These are phyloP conservation scores for Tetramorium bicarinatum DNA, from an alignment of 2,888 invertebrate genomes.

Conservation along the genomic window DNA sequence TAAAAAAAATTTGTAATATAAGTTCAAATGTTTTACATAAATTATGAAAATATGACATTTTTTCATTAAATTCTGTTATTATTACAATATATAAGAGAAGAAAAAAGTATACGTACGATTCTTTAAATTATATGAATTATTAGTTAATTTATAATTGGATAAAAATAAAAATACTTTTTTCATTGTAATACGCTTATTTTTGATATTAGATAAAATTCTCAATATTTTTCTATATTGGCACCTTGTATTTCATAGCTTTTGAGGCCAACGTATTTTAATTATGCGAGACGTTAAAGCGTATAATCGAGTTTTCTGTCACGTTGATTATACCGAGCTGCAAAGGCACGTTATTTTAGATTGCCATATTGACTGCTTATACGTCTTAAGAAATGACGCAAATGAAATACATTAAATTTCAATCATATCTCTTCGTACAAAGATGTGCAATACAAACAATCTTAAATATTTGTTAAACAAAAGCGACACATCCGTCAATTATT, in stretches of 20 bases:
- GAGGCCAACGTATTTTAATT: not conserved
- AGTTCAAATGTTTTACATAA: not conserved
- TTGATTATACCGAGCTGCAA: conserved; percentile 28
- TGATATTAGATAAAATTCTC: not conserved
- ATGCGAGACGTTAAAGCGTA: conserved; percentile 22
- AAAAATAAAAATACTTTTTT: not conserved
- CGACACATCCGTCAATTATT: not conserved
- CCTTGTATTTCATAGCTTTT: not conserved
- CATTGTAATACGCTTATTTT: not conserved
- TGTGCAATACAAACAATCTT: not conserved
- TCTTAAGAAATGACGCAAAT: not conserved
- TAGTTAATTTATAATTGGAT: not conserved
- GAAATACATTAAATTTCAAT: conserved; percentile 27
- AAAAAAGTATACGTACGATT: not conserved
- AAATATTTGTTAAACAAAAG: not conserved
- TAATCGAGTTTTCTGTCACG: conserved; percentile 39
- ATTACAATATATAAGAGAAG: not conserved
- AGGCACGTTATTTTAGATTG: conserved; percentile 14
- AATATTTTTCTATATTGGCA: not conserved
- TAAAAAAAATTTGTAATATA: not conserved
- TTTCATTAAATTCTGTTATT: not conserved
- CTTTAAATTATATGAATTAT: not conserved
- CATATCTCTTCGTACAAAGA: not conserved
- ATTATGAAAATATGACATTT: not conserved
- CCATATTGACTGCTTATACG: conserved; percentile 10